A percentile compares a stretch with the other conserved stretches of the same genome.
Conservation (phyloP, 2,113 vertebrate species). For the Pachycephala philippinensis region DNA sequence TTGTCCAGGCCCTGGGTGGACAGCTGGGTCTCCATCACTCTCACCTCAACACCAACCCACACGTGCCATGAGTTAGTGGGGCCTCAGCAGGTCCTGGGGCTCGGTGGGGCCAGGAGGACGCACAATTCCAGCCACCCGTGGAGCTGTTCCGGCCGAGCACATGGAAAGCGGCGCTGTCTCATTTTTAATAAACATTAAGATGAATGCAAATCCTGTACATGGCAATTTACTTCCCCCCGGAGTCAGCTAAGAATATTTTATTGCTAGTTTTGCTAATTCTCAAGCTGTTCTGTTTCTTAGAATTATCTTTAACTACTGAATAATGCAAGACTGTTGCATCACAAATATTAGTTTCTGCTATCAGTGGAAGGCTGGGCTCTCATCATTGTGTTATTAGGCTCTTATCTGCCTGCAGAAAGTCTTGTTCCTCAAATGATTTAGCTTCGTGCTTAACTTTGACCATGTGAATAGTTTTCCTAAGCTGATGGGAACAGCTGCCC, state of each 20-base stretch:
- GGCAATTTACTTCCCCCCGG: slow-evolving; percentile 29
- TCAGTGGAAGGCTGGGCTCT: slow-evolving; percentile 6
- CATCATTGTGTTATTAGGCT: not conserved
- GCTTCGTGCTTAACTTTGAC: not conserved
- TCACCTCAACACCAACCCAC: not conserved
- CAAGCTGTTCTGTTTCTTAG: slow-evolving; percentile 47
- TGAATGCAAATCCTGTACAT: slow-evolving; percentile 43
- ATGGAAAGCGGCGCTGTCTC: not conserved
- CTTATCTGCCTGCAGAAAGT: slow-evolving; percentile 37
- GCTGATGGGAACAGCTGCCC: not conserved
- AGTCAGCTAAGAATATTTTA: slow-evolving; percentile 52
- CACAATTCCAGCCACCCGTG: fast-evolving
- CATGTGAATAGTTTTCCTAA: not conserved
- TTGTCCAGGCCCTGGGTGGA: fast-evolving
- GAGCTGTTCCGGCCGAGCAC: not conserved
- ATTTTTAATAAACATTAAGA: slow-evolving; percentile 27
- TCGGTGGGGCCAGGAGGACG: not conserved
- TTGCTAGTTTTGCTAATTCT: slow-evolving; percentile 60
- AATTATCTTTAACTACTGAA: slow-evolving; percentile 56
- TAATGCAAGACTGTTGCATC: slow-evolving; percentile 45
- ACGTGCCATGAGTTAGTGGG: fast-evolving
- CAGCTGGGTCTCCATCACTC: not conserved
- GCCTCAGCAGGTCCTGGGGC: not conserved
- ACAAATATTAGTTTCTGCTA: slow-evolving; percentile 51
- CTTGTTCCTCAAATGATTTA: slow-evolving; percentile 2